Conservation (phyloP, 2,888 invertebrate species). For the Melieria crassipennis region DNA sequence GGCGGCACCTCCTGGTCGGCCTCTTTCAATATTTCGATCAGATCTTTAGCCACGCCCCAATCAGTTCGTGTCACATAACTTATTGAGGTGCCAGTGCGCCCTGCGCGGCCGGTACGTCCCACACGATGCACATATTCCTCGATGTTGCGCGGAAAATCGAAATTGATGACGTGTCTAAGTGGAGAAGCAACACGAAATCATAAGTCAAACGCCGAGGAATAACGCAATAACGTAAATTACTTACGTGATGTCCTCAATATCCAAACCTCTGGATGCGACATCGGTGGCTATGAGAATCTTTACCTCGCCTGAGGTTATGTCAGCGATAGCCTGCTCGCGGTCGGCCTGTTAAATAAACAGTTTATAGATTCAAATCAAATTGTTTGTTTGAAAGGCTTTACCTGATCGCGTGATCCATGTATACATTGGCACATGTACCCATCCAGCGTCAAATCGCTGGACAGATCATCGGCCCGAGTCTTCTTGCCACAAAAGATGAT, state of each 20-base stretch:
- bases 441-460: constrained; percentile 79
- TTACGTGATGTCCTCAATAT: constrained; percentile 86
- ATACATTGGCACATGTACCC: constrained; percentile 81
- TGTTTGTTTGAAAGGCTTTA: constrained; percentile 29
- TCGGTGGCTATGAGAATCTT: constrained; percentile 92
- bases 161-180: constrained; percentile 80
- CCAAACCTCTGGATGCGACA: constrained; percentile 93
- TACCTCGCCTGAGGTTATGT: constrained; percentile 82
- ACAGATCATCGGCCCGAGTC: constrained; percentile 81
- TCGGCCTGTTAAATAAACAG: constrained; percentile 66
- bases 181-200: neutral
- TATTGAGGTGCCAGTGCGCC: constrained; percentile 83
- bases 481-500: constrained; percentile 93
- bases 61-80: constrained; percentile 83
- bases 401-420: constrained; percentile 89
- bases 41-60: constrained; percentile 82
- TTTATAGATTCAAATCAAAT: neutral
- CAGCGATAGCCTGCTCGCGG: constrained; percentile 83
- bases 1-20: constrained; percentile 85
- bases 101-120: constrained; percentile 95
- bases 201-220: neutral
- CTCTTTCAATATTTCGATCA: constrained; percentile 88
- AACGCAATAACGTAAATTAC: constrained; percentile 19
- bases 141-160: constrained; percentile 92
- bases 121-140: constrained; percentile 94